Conservation (phyloP, 2,888 invertebrate species). For the Cistogaster globosa region DNA sequence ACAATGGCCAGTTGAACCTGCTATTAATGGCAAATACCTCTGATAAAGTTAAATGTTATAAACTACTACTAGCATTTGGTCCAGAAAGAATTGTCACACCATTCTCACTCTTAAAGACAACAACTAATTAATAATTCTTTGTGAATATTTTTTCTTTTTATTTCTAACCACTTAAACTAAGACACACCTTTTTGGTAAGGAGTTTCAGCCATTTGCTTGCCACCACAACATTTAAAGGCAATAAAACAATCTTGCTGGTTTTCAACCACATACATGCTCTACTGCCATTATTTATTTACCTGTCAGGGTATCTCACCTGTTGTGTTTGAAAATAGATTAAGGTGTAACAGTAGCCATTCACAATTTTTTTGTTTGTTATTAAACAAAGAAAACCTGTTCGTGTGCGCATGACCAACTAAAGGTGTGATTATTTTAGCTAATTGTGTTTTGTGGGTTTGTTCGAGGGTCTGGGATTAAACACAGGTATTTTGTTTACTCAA, state of each 20-base stretch:
- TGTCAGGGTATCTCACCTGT: conserved; percentile 55
- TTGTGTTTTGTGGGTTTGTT: conserved; percentile 58
- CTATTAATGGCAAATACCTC: no score
- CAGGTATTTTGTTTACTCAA: conserved; percentile 29
- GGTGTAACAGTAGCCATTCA: conserved; percentile 57
- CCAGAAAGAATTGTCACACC: no score
- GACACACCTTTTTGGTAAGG: conserved; percentile 57
- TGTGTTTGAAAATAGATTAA: conserved; percentile 37
- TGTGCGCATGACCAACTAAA: conserved; percentile 75
- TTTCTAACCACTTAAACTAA: conserved; percentile 14
- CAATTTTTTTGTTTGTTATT: neutral
- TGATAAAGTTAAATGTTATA: no score
- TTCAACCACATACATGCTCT: neutral
- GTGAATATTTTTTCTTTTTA: neutral
- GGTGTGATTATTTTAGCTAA: conserved; percentile 69
- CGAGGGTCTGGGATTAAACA: conserved; percentile 52
- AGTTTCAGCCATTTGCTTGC: conserved; percentile 56
- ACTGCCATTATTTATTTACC: conserved; percentile 16
- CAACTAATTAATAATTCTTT: no score
- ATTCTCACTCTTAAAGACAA: no score
- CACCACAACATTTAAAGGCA: neutral
- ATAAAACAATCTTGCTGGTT: conserved; percentile 7
- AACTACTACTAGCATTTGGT: no score
- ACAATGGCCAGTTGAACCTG: no score
- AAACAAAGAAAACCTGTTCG: conserved; percentile 72